Conservation (phyloP, 2,888 invertebrate genomes). For the Coelopa pilipes region DNA sequence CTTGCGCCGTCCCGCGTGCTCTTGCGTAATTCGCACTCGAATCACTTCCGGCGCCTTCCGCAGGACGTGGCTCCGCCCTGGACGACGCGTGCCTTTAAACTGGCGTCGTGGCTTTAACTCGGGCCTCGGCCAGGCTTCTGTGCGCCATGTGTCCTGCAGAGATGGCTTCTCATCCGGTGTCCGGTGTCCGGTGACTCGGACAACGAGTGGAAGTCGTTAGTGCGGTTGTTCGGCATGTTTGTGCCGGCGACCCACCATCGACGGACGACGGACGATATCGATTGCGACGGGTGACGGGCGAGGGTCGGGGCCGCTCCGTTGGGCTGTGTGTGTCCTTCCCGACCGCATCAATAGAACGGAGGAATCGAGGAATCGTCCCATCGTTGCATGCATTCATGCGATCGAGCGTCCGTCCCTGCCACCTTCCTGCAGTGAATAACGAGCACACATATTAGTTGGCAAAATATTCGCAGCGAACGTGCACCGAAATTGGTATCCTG, state of each 20-base stretch:
- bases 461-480: constrained; percentile 1
- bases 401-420: not conserved
- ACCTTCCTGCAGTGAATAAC: constrained; percentile 9
- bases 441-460: constrained; percentile 1
- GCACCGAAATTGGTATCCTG: too few relatives aligned
- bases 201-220: not conserved
- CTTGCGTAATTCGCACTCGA: too few relatives aligned
- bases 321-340: not conserved
- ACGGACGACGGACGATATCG: too few relatives aligned
- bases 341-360: constrained; percentile 11
- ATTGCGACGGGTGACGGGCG: too few relatives aligned
- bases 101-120: too few relatives aligned
- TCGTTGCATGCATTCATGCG: not conserved
- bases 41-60: too few relatives aligned
- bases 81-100: too few relatives aligned
- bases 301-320: too few relatives aligned
- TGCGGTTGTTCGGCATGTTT: constrained; percentile 9
- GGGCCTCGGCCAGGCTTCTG: not conserved
- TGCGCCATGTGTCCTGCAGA: constrained; percentile 15
- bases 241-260: not conserved
- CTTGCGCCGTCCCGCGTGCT: too few relatives aligned
- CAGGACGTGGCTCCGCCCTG: too few relatives aligned
- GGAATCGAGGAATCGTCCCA: not conserved
- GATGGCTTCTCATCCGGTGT: constrained; percentile 5
- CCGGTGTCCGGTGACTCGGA: not conserved